Percentiles rank a stretch among this genome's conserved stretches.
These are phyloP conservation scores for Monarcha castaneiventris DNA, from an alignment of 2,113 vertebrate genomes.

Conservation along the genomic window DNA sequence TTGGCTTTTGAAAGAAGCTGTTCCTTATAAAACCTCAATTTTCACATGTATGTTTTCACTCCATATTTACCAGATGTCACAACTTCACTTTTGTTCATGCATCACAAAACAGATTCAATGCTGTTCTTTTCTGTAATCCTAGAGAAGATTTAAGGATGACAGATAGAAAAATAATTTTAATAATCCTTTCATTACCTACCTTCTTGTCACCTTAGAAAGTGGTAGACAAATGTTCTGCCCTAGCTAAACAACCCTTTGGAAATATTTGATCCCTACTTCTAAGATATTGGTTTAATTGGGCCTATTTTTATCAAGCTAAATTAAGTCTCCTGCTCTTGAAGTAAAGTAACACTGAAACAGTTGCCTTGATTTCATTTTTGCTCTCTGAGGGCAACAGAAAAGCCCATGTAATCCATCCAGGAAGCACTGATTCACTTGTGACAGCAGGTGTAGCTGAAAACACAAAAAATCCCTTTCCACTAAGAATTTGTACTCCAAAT, in stretches of 20 bases:
- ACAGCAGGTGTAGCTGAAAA: background rate
- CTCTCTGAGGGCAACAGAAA: background rate
- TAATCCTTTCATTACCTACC: background rate
- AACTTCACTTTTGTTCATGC: slow-evolving; percentile 19
- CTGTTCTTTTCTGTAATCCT: slow-evolving; percentile 30
- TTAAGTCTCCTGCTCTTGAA: background rate
- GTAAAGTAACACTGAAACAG: background rate
- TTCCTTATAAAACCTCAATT: background rate
- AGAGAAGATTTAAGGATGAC: slow-evolving; percentile 25
- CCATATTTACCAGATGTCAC: slow-evolving; percentile 32
- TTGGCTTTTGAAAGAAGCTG: background rate
- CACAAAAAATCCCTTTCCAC: background rate
- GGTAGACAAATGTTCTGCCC: background rate
- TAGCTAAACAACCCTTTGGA: background rate
- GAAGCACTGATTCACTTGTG: background rate
- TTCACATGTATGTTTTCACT: slow-evolving; percentile 10
- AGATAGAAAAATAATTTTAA: slow-evolving; percentile 29
- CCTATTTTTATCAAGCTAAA: background rate
- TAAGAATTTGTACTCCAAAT: background rate
- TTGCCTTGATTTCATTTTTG: background rate
- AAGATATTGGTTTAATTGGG: background rate
- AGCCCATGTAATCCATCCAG: background rate
- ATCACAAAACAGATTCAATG: slow-evolving; percentile 15
- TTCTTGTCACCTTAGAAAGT: background rate
- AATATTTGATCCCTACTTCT: background rate